Evolutionary conservation across 1,140 invertebrate genomes (phyloP).

Genomic region (Drosophila lowei): DNA sequence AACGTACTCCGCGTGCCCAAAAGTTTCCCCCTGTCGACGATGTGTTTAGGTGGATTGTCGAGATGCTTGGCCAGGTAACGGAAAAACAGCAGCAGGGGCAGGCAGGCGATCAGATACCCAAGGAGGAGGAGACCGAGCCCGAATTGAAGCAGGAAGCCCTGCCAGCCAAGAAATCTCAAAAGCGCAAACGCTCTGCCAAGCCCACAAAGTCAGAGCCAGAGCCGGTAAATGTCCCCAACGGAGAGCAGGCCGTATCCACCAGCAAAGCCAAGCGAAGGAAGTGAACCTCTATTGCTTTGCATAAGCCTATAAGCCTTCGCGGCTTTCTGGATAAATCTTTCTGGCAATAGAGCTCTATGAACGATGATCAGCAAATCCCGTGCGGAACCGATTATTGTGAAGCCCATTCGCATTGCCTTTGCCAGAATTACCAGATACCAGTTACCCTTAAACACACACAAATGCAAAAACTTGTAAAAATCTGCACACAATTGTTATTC

Average conservation of each 20-base stretch:
- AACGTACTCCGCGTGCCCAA: constrained; percentile 69
- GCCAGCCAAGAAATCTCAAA: background rate
- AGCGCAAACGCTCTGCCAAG: constrained; percentile 12
- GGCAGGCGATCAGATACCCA: background rate
- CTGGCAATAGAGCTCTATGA: constrained; percentile 40
- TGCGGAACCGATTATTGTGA: constrained; percentile 27
- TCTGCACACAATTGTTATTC: constrained; percentile 24
- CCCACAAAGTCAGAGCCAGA: background rate
- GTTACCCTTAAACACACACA: constrained; percentile 4
- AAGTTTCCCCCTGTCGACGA: constrained; percentile 65
- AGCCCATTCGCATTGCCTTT: constrained; percentile 12
- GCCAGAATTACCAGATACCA: background rate
- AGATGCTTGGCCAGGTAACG: constrained; percentile 1
- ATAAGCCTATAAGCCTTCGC: too few species aligned
- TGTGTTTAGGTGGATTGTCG: constrained; percentile 31
- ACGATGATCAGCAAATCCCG: constrained; percentile 30
- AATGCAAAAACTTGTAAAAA: too few species aligned
- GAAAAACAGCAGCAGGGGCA: too few species aligned
- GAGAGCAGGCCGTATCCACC: constrained; percentile 6
- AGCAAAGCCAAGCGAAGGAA: constrained; percentile 11
- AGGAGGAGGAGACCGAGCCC: background rate
- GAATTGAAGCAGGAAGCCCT: background rate
- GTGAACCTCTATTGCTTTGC: background rate
- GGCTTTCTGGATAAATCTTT: too few species aligned
- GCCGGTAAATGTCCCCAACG: background rate